A percentile compares a stretch with the other conserved stretches of the same genome.
Conservation (phyloP, 2,797 vertebrate genomes). For the Chrosomus eos region DNA sequence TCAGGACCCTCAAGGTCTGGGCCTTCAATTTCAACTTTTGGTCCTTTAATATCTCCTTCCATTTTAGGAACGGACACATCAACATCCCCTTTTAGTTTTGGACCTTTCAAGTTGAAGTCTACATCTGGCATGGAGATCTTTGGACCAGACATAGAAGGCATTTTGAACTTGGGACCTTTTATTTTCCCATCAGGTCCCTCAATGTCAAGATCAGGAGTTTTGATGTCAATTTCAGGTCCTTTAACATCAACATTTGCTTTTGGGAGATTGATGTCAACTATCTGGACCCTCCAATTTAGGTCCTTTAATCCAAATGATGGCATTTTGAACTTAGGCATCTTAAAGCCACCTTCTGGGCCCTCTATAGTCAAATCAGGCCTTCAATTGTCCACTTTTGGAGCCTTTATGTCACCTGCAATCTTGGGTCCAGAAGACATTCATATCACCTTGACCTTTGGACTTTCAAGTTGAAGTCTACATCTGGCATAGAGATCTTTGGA, state of each 20-base stretch:
- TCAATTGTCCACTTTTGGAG: too few species aligned
- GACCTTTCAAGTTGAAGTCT: neutral
- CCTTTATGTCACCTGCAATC: too few species aligned
- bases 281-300: neutral
- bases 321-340: constrained; percentile 13
- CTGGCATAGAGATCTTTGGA: too few species aligned
- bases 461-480: too few species aligned
- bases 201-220: neutral
- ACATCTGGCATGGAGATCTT: constrained; percentile 40
- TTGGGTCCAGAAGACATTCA: too few species aligned
- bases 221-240: neutral
- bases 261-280: neutral
- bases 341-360: neutral
- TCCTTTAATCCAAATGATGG: constrained; percentile 4
- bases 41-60: neutral
- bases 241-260: neutral
- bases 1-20: neutral
- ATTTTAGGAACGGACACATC: neutral
- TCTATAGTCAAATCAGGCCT: too few species aligned
- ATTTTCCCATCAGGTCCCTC: constrained; percentile 52
- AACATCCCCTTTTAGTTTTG: constrained; percentile 36
- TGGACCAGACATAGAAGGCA: neutral
- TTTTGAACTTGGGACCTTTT: constrained; percentile 36
- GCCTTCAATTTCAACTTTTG: neutral
- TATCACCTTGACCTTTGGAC: too few species aligned